Evolutionary conservation across 2,797 vertebrate genomes (phyloP), one percentile per base, ranked within the genome.

Genomic region (Hyperoplus lanceolatus): DNA sequence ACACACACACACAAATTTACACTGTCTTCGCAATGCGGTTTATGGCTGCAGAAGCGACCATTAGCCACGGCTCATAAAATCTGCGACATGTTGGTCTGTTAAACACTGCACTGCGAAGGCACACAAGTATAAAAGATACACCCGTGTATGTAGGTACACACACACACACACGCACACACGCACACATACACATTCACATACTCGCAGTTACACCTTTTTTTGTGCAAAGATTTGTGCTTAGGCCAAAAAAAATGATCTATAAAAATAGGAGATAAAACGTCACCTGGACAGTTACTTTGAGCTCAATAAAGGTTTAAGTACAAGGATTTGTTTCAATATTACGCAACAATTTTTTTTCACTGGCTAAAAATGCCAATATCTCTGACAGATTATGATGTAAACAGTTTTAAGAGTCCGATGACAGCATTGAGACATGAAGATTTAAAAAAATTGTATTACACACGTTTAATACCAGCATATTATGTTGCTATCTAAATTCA

Each of bases 41-140:
- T 93, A 94, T 90, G 87, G 84, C 84, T 75, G 83, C 89, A 84
- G 89, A 87, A 83, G 90, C 88, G 87, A 89, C 87, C 89, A 94
- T 96, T 96, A 94, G 93, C 81, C 75, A 92, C 80, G 80, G 90
- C 92, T 94, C 94, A 95, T 95, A 94, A 95, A 95, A 83, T 86
- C 86, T 77, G 82, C 73, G 12, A 84, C 79, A 29, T 78, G 76
- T 81, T 53, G 83, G 85, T 86, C 80, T 93, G 89, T 94, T 94
- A 92, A 94, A 92, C 88, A 93, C 87, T 62, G 81, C 67, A 83
- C 69, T 68, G 75, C 66, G 75, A 64, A 51, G 60, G 63, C 84
- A 79, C 86, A 77, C 66, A 50, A 49, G 67, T 38, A 41, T 39
- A 54, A 29, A 41, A 73, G 36, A 71, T 36, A 56, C 36, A 75